Percentiles rank a stretch among this genome's conserved stretches.
Evolutionary conservation across 1,140 invertebrate species (phyloP).

Genomic region (Cyrtorhinus lividipennis): DNA sequence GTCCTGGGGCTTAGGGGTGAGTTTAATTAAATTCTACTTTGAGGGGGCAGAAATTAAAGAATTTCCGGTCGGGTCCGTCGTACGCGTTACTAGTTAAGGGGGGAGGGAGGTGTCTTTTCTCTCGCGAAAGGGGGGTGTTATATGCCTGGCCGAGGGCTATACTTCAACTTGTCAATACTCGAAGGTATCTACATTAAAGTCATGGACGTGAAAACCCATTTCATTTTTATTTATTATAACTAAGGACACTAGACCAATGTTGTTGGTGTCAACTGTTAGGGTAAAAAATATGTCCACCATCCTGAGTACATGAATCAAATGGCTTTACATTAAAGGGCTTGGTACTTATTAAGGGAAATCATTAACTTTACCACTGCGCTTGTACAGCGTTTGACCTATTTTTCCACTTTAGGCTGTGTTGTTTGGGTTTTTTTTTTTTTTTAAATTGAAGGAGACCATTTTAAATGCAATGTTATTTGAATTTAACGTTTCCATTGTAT

Average conservation of each 20-base stretch:
- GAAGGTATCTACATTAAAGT: not conserved
- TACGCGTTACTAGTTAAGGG: not conserved
- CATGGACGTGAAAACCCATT: not conserved
- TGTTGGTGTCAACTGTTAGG: too few species aligned
- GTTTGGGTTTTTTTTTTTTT: not conserved
- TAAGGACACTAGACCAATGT: too few species aligned
- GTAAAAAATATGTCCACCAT: too few species aligned
- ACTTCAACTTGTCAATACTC: not conserved
- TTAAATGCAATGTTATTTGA: too few species aligned
- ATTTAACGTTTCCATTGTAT: too few species aligned
- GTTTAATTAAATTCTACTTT: not conserved
- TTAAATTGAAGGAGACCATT: not conserved
- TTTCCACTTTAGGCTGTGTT: not conserved
- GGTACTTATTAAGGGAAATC: not conserved
- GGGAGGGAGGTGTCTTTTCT: conserved; percentile 4
- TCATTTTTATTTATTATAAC: too few species aligned
- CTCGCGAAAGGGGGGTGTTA: not conserved
- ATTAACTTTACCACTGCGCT: not conserved
- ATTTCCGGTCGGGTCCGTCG: not conserved
- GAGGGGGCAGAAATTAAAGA: not conserved
- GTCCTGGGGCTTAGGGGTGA: not conserved
- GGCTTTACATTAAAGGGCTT: not conserved
- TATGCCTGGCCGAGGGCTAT: not conserved
- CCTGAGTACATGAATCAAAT: too few species aligned
- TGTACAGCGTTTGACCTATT: not conserved